Conservation (phyloP, 2,888 invertebrate species). For the Zygaena filipendulae region DNA sequence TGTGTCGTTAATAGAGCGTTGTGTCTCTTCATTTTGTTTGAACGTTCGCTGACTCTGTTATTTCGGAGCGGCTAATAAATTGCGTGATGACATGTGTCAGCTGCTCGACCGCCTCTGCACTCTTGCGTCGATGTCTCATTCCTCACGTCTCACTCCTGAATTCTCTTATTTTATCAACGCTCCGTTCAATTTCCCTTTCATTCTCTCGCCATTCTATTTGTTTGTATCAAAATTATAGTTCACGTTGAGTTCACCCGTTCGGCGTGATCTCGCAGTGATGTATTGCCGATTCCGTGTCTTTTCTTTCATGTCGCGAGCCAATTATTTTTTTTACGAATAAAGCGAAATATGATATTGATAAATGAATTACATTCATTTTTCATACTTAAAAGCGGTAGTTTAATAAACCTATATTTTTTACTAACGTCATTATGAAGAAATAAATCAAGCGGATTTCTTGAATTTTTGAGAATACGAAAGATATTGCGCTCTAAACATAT, state of each 20-base stretch:
- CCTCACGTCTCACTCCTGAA: constrained; percentile 64
- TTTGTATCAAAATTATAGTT: constrained; percentile 43
- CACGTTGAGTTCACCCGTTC: constrained; percentile 34
- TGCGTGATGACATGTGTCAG: constrained; percentile 69
- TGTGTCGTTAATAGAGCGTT: constrained; percentile 62
- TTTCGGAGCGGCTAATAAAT: constrained; percentile 67
- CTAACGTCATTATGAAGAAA: no score
- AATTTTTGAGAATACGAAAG: no score
- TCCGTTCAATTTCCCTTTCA: constrained; percentile 63
- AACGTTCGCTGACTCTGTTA: constrained; percentile 63
- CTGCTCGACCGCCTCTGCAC: constrained; percentile 68
- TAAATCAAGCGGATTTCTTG: no score
- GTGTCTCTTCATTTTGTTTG: constrained; percentile 61
- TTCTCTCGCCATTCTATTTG: constrained; percentile 51
- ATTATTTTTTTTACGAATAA: no score
- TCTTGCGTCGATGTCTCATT: constrained; percentile 68
- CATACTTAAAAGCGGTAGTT: no score
- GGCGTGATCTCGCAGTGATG: no score
- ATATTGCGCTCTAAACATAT: no score
- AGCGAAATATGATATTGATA: no score
- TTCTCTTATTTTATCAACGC: constrained; percentile 68
- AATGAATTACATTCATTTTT: no score
- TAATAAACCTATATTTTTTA: no score
- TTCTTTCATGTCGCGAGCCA: no score
- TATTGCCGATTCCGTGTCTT: no score